Evolutionary conservation across 1,140 invertebrate species (phyloP).

Genomic region (Hyphantria cunea): DNA sequence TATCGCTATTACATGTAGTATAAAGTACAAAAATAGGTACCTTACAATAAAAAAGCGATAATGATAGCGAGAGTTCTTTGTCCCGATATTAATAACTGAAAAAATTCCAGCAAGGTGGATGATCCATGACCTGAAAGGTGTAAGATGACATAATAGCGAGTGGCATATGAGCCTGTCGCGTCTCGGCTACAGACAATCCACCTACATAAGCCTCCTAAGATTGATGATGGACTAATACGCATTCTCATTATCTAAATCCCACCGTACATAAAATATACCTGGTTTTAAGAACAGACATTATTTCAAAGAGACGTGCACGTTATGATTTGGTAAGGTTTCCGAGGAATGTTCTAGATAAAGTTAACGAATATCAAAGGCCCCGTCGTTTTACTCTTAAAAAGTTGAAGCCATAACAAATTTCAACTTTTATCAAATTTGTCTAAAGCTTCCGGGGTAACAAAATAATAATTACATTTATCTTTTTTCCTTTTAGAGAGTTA

Average conservation of each 20-base stretch:
- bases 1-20: too few species aligned
- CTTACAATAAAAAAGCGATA: constrained; percentile 7
- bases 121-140: constrained; percentile 26
- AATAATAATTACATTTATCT: too few species aligned
- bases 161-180: constrained; percentile 20
- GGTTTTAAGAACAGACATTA: constrained; percentile 11
- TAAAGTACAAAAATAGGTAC: not conserved
- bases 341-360: constrained; percentile 9
- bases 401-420: not conserved
- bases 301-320: constrained; percentile 5
- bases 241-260: constrained; percentile 32
- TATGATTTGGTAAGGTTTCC: constrained; percentile 17
- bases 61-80: constrained; percentile 18
- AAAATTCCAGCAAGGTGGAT: constrained; percentile 19
- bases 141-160: constrained; percentile 33
- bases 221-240: constrained; percentile 40
- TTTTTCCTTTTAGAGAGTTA: too few species aligned
- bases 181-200: constrained; percentile 34
- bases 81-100: constrained; percentile 25
- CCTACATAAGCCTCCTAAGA: constrained; percentile 33
- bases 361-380: constrained; percentile 15
- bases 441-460: too few species aligned
- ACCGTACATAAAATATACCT: constrained; percentile 27
- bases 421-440: too few species aligned
- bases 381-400: constrained; percentile 7